These are phyloP conservation scores for Petrolisthes cinctipes DNA, from an alignment of 2,888 invertebrate genomes.

Conservation along the genomic window DNA sequence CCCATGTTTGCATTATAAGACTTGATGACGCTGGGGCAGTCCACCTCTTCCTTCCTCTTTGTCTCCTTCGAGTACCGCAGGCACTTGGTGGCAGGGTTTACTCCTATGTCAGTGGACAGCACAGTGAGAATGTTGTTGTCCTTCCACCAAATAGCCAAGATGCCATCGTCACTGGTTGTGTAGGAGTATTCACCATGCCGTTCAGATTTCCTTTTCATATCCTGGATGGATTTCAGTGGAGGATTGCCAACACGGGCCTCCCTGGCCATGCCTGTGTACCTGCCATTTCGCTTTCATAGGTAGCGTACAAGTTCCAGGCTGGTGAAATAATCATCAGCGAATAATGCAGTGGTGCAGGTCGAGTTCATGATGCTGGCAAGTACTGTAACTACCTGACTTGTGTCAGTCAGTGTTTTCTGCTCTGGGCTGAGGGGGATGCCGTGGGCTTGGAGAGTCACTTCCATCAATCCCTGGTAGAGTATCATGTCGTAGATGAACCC, in stretches of 20 bases:
- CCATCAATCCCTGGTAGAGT: constrained; percentile 37
- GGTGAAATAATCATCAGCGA: constrained; percentile 48
- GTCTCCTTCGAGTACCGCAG: constrained; percentile 11
- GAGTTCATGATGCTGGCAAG: constrained; percentile 37
- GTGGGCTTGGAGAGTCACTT: constrained; percentile 34
- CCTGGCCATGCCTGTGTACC: constrained; percentile 38
- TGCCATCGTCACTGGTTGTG: constrained; percentile 23
- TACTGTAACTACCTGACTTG: constrained; percentile 29
- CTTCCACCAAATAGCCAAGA: constrained; percentile 35
- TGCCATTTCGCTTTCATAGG: constrained; percentile 19
- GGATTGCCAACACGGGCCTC: constrained; percentile 29
- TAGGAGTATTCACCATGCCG: constrained; percentile 17
- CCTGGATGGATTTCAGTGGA: constrained; percentile 33
- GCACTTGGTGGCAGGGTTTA: constrained; percentile 22
- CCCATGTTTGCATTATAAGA: constrained; percentile 30
- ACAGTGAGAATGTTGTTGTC: constrained; percentile 33
- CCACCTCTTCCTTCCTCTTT: constrained; percentile 35
- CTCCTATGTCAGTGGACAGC: constrained; percentile 34
- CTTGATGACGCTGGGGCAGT: constrained; percentile 36
- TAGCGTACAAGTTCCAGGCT: constrained; percentile 45
- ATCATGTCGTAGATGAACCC: constrained; percentile 41
- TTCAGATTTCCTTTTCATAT: constrained; percentile 25
- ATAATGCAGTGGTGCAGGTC: constrained; percentile 22
- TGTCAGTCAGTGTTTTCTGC: constrained; percentile 16
- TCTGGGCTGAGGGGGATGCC: constrained; percentile 22